Evolutionary conservation across 1,140 invertebrate species (phyloP), one percentile per base, ranked within the genome.

Genomic region (Pogonomyrmex californicus): DNA sequence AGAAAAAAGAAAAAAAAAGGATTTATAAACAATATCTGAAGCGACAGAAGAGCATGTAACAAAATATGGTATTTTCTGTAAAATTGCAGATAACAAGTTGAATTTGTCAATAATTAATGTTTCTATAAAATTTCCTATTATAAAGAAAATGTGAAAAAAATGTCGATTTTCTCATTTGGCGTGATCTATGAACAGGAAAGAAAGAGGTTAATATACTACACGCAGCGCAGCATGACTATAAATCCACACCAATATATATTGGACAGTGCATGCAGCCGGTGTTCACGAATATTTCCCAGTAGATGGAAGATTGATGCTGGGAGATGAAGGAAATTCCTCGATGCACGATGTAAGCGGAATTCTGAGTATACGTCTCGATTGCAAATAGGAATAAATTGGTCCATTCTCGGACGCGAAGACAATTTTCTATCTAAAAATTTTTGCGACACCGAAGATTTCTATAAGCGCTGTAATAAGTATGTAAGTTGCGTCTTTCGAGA

Each of bases 261-360:
- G 41, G 12, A 49, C 41, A 63, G 23, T 60, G 58, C 75, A 70
- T 44, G 51, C 54, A 60, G 68, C 10, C 65, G 63, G 30, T 83
- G 79, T 78, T 85, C 82, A 54, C 58, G 2, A 58, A 41, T 78
- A 77, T 73, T 44, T 77, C 30, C 36, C 47, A 47, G 30, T 78
- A 78, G 47, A 65, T 77, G 14, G 49, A 70, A 63, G 86, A 87
- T 76, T 68, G 85, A 86, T 86, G 60, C 86, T 0, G 41, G 60
- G 68, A 87, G 85, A 86, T 83, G 85, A 86, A 71, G 77, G 44
- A 86, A 86, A 82, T 86, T 86, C 77, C 65, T 71, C 63, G 77
- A 70, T 70, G 63, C 30, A 49, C 23, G 54, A 17, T 51, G 63
- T 82, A 86, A 86, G 63, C 76, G 77, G 85, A 86, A 86, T 82